Conservation (phyloP, 1,140 invertebrate genomes). For the Temnothorax longispinosus region DNA sequence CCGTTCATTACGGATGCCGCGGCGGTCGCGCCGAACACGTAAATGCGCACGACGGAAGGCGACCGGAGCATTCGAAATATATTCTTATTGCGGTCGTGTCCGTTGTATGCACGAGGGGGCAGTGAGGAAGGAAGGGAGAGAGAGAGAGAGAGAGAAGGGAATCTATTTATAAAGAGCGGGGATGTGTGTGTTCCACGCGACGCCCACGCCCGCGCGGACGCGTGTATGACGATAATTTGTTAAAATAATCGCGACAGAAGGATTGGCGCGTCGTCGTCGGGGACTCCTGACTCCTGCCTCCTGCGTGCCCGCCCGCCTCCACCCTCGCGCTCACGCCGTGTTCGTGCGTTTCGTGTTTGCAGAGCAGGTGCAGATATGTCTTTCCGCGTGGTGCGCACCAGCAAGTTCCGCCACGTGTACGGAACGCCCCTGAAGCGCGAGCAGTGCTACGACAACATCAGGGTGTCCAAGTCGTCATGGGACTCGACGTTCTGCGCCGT, state of each 20-base stretch:
- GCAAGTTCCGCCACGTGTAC: constrained; percentile 99
- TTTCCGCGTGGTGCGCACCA: constrained; percentile 97
- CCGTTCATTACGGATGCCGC: constrained; percentile 42
- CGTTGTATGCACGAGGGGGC: constrained; percentile 72
- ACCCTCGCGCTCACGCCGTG: background rate
- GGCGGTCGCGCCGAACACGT: background rate
- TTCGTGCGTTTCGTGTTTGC: constrained; percentile 31
- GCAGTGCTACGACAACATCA: constrained; percentile 99
- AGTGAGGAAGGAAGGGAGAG: constrained; percentile 57
- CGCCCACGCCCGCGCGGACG: constrained; percentile 81
- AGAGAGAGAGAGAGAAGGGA: constrained; percentile 73
- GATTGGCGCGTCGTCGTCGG: background rate
- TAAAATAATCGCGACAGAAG: constrained; percentile 63
- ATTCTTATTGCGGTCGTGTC: constrained; percentile 77
- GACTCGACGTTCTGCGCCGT: constrained; percentile 99
- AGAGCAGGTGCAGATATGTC: constrained; percentile 89
- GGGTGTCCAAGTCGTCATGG: constrained; percentile 99
- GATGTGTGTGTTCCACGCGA: constrained; percentile 80
- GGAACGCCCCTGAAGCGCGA: constrained; percentile 98
- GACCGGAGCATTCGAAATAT: constrained; percentile 22
- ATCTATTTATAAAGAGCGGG: constrained; percentile 81
- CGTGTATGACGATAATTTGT: constrained; percentile 78
- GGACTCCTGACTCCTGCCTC: background rate
- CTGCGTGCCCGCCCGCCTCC: background rate
- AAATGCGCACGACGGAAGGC: background rate